These are phyloP conservation scores for Aspiorhynchus laticeps DNA, from an alignment of 2,113 vertebrate species.

Conservation along the genomic window DNA sequence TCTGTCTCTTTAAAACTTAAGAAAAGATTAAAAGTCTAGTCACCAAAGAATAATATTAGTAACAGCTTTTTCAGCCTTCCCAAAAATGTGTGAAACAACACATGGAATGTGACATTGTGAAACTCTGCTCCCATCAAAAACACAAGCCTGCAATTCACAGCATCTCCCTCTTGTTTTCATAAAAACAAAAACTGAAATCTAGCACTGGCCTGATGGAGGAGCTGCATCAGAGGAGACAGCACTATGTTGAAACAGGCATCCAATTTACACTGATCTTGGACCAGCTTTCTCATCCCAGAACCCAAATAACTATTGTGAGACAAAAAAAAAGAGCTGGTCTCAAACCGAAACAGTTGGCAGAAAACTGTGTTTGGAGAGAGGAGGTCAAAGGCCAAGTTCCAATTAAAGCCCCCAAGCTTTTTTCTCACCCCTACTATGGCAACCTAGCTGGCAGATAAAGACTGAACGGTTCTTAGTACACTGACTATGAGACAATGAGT, in stretches of 20 bases:
- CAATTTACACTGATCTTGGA: conserved; percentile 6
- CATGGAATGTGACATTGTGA: conserved; percentile 42
- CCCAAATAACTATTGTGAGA: conserved; percentile 20
- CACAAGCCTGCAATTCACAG: neutral
- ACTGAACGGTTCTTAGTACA: conserved; percentile 1
- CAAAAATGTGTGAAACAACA: conserved; percentile 21
- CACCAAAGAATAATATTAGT: neutral
- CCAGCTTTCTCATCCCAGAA: neutral
- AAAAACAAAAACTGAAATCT: conserved; percentile 61
- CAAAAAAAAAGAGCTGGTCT: conserved; percentile 22
- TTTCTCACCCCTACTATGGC: conserved; percentile 51
- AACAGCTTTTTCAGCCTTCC: neutral
- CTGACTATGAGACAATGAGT: conserved; percentile 16
- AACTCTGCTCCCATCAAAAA: conserved; percentile 27
- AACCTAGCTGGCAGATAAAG: conserved; percentile 47
- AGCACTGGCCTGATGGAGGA: conserved; percentile 55
- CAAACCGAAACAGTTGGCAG: conserved; percentile 46
- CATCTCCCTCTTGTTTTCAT: conserved; percentile 51
- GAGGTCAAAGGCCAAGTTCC: conserved; percentile 65
- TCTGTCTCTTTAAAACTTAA: neutral
- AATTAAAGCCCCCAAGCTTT: conserved; percentile 61
- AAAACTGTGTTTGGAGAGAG: conserved; percentile 59
- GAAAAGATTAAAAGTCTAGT: neutral
- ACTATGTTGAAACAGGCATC: neutral
- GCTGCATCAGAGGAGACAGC: conserved; percentile 52